Evolutionary conservation across 1,140 invertebrate species (phyloP), one percentile per base, ranked within the genome.

Genomic region (Habropoda laboriosa): DNA sequence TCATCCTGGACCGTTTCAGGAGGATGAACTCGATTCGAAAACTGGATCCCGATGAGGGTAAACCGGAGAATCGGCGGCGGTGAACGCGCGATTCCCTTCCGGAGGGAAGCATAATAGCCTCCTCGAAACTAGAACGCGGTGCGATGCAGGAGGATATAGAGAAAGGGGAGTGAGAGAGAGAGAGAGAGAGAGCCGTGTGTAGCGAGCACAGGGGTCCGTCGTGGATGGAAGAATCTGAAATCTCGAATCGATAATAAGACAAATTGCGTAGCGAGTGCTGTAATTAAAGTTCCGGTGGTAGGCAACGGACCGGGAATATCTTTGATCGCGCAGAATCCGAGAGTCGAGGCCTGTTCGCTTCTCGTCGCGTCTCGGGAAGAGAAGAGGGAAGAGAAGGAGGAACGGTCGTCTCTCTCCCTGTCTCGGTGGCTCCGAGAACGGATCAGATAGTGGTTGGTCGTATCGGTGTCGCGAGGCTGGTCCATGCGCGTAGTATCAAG

Each of bases 21-120:
- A 90, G 86, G 85, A 83, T 79, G 86, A 92, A 93, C 92, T 89
- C 88, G 92, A 92, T 92, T 91, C 87, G 79, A 86, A 92, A 93
- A 93, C 92, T 89, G 92, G 92, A 92, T 93, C 90, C 88, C 79
- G 84, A 89, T 87, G 79, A 77, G 53, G 79, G 64, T 73, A 58
- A 82, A 72, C 40, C 40, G 38, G 24, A 53, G 61, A 45, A 64
- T 30, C 38, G 47, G 16, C 55, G 51, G 60, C 32, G 47, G 24
- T 24, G 49, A n/a, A 76, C 60, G 35, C n/a, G 13, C 18, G 63
- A 45, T 35, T 21, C 55, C 35, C 24, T 60, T 66, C 24, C 66
- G 45, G n/a, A 49, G 70, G 60, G 75, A 72, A 75, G 57, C 30
- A 51, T 76, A 67, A 66, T 67, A 27, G 51, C 55, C 3, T 0